A percentile compares a stretch with the other conserved stretches of the same genome.
Evolutionary conservation across 2,888 invertebrate genomes (phyloP).

Genomic region (Microctonus hyperodae): DNA sequence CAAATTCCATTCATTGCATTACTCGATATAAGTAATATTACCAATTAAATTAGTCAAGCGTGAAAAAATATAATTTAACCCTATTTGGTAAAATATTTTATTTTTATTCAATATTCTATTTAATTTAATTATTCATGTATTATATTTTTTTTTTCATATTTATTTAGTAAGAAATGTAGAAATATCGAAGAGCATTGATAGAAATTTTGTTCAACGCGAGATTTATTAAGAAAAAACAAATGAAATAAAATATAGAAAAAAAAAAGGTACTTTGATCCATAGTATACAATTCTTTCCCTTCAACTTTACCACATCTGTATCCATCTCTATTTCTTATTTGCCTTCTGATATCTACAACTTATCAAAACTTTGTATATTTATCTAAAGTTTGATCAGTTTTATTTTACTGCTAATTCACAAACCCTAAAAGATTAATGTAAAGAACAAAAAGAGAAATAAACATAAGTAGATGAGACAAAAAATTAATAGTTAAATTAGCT

Average conservation of each 20-base stretch:
- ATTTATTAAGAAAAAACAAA: neutral
- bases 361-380: neutral
- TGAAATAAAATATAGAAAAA: neutral
- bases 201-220: neutral
- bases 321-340: neutral
- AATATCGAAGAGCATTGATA: neutral
- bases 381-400: neutral
- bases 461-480: neutral
- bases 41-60: too few species aligned
- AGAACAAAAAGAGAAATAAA: too few species aligned
- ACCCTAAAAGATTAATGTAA: neutral
- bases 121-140: neutral
- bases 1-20: neutral
- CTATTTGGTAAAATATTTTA: too few species aligned
- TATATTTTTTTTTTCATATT: neutral
- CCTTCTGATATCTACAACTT: neutral
- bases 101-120: neutral
- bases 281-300: neutral
- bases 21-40: too few species aligned
- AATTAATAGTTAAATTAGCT: neutral
- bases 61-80: too few species aligned
- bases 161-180: neutral
- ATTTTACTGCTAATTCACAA: neutral
- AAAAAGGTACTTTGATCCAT: neutral
- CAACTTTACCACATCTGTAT: neutral